Conservation (phyloP, 2,113 vertebrate genomes). For the Grallaria varia region DNA sequence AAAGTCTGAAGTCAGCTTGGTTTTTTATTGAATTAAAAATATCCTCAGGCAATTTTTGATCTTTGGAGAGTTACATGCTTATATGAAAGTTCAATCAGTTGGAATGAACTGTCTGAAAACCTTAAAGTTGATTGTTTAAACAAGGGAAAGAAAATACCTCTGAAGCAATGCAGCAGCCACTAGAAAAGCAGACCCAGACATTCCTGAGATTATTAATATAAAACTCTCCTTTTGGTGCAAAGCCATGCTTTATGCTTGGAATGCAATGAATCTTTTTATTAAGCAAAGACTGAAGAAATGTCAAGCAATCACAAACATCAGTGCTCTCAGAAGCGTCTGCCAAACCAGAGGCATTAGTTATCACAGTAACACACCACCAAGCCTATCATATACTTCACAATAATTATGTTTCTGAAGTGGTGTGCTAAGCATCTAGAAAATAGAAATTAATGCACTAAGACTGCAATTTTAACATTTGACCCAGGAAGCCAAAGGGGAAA, state of each 20-base stretch:
- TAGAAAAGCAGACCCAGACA: not conserved
- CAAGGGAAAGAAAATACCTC: slow-evolving; percentile 39
- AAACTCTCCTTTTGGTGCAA: not conserved
- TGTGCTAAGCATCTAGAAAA: not conserved
- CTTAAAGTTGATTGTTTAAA: slow-evolving; percentile 41
- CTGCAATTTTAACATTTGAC: not conserved
- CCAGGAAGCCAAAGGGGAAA: not conserved
- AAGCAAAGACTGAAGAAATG: slow-evolving; percentile 5
- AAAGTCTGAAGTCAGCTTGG: slow-evolving; percentile 30
- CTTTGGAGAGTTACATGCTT: slow-evolving; percentile 34
- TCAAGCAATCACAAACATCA: not conserved
- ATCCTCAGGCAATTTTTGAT: slow-evolving; percentile 51
- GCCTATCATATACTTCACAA: not conserved
- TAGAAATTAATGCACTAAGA: not conserved
- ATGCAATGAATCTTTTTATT: slow-evolving; percentile 7
- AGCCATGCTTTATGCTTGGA: slow-evolving; percentile 22
- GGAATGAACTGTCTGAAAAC: slow-evolving; percentile 57
- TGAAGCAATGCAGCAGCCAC: not conserved
- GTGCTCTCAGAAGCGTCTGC: not conserved
- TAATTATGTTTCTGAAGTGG: not conserved
- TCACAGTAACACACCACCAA: not conserved
- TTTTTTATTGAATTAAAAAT: slow-evolving; percentile 56
- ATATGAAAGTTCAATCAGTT: slow-evolving; percentile 46
- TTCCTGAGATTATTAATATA: slow-evolving; percentile 25
- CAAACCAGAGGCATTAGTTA: not conserved